These are phyloP conservation scores for Ceyx erithaca DNA, from an alignment of 2,797 vertebrate genomes.

Conservation along the genomic window DNA sequence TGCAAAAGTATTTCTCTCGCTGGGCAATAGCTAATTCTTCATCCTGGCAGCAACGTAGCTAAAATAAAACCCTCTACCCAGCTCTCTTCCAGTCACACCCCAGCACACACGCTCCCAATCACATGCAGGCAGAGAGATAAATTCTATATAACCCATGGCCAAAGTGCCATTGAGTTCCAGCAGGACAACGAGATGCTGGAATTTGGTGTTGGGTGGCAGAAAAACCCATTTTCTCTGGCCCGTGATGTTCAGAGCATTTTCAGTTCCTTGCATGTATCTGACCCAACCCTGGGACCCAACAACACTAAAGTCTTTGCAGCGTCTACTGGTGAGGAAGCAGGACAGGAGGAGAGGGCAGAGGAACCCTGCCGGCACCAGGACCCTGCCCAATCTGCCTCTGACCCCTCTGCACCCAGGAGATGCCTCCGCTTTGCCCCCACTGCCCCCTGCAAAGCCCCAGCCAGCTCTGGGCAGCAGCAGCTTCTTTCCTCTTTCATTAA, in stretches of 20 bases:
- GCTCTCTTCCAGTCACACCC: background rate
- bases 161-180: background rate
- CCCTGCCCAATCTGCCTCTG: background rate
- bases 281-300: background rate
- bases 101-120: background rate
- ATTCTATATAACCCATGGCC: background rate
- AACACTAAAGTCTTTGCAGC: background rate
- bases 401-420: background rate
- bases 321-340: fast-evolving
- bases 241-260: background rate
- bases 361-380: background rate
- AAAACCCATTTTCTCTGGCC: conserved; percentile 15
- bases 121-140: background rate
- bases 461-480: background rate
- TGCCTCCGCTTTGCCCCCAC: background rate
- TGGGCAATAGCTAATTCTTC: conserved; percentile 44
- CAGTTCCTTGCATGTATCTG: background rate
- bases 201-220: background rate
- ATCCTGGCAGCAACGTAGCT: background rate
- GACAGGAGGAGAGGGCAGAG: background rate
- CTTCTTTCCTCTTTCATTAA: background rate
- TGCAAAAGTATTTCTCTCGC: conserved; percentile 42
- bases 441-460: background rate
- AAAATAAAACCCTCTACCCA: background rate
- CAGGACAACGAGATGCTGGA: fast-evolving